phyloP scores from a whole-genome alignment of 1,140 invertebrate species.

The Drosophila aff. region DNA sequence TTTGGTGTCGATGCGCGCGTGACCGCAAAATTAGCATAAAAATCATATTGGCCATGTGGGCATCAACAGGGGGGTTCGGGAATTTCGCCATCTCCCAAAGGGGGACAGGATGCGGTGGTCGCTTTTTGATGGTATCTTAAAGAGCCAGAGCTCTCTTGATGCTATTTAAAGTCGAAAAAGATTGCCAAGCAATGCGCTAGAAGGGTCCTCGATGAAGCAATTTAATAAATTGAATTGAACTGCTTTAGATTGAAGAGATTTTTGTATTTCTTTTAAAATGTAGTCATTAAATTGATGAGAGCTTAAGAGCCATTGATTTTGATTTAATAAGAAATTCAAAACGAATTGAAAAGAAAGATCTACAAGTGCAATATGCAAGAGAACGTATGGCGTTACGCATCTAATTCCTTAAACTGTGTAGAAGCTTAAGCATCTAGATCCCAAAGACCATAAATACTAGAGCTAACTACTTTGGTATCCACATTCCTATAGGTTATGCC shows the following conservation, averaged over 20 bases:
- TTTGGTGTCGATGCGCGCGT: conserved; percentile 67
- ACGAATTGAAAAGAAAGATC: too few species aligned
- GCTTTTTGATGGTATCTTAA: conserved; percentile 44
- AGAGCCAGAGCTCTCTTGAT: conserved; percentile 19
- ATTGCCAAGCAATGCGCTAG: conserved; percentile 2
- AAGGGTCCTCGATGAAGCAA: conserved; percentile 6
- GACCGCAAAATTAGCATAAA: conserved; percentile 82
- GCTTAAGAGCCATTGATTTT: not conserved
- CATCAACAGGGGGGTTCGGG: conserved; percentile 11
- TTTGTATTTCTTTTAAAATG: not conserved
- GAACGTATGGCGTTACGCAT: not conserved
- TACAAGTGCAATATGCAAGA: too few species aligned
- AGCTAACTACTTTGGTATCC: too few species aligned
- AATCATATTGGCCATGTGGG: conserved; percentile 78
- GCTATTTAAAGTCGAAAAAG: conserved; percentile 29
- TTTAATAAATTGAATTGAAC: conserved; percentile 12
- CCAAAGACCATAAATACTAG: too few species aligned
- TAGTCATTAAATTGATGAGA: not conserved
- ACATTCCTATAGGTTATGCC: too few species aligned
- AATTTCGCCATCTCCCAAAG: conserved; percentile 5
- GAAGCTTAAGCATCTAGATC: too few species aligned
- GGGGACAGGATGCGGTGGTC: not conserved
- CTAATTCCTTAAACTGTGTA: too few species aligned
- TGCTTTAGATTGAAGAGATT: conserved; percentile 1
- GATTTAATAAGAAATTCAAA: not conserved